These are phyloP conservation scores for Sebastes hopkinsi DNA, from an alignment of 2,797 vertebrate genomes.

Conservation along the genomic window DNA sequence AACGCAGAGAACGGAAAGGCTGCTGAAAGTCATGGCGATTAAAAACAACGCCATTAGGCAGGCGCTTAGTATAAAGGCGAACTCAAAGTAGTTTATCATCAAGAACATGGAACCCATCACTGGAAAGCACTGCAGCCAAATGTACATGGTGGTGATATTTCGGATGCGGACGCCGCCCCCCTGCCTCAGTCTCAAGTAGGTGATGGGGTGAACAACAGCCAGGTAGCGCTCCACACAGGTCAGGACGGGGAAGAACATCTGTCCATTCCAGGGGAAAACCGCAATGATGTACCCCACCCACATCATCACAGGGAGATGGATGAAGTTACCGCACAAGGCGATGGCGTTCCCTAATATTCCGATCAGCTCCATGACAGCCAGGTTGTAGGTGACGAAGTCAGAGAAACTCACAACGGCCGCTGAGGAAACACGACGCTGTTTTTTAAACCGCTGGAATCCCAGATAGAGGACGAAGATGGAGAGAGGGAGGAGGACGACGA, in stretches of 20 bases:
- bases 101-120: fast-evolving
- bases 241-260: not conserved
- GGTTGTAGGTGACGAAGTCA: conserved; percentile 12
- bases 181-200: conserved; percentile 11
- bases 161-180: not conserved
- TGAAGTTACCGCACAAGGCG: fast-evolving
- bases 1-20: not conserved
- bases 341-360: not conserved
- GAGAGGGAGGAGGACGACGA: not conserved
- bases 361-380: conserved; percentile 11
- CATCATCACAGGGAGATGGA: fast-evolving
- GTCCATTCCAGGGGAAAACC: not conserved
- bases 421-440: not conserved
- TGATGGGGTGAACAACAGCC: conserved; percentile 37
- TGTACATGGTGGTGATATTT: not conserved
- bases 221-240: conserved; percentile 28
- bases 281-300: fast-evolving
- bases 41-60: not conserved
- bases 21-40: not conserved
- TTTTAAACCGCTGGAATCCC: not conserved
- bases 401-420: not conserved
- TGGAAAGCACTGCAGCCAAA: not conserved
- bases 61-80: fast-evolving
- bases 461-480: not conserved
- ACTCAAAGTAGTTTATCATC: fast-evolving